These are phyloP conservation scores for Papilio xuthus DNA, from an alignment of 1,140 invertebrate genomes.

Conservation along the genomic window DNA sequence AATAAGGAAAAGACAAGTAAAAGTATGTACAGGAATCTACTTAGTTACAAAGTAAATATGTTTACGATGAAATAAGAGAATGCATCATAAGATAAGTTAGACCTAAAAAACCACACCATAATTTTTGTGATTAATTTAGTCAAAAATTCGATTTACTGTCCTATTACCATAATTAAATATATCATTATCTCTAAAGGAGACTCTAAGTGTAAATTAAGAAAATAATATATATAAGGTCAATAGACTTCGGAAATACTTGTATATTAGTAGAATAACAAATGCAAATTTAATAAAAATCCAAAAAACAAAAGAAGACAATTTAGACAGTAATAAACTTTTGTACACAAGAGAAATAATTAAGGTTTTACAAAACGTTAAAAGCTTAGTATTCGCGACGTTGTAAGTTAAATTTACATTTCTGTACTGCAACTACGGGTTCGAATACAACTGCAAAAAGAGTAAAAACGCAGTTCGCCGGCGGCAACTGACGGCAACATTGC, in stretches of 20 bases:
- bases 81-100: neutral
- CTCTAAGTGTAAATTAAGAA: no score
- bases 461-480: constrained; percentile 32
- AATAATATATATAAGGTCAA: no score
- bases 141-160: neutral
- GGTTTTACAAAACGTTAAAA: neutral
- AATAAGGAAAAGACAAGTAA: neutral
- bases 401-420: constrained; percentile 28
- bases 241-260: no score
- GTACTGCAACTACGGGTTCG: constrained; percentile 14
- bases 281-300: neutral
- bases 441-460: constrained; percentile 19
- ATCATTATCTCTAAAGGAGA: no score
- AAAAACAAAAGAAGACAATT: neutral
- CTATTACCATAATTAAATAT: no score
- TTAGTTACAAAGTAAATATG: neutral
- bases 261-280: no score
- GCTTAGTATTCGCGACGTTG: constrained; percentile 25
- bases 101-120: neutral
- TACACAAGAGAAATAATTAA: constrained; percentile 5
- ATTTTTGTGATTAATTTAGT: neutral
- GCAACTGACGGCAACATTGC: constrained; percentile 31
- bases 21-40: neutral
- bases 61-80: neutral
- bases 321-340: neutral